Base-by-base conservation (phyloP, 2,113 vertebrate genomes). In the Heteronetta atricapilla region DNA sequence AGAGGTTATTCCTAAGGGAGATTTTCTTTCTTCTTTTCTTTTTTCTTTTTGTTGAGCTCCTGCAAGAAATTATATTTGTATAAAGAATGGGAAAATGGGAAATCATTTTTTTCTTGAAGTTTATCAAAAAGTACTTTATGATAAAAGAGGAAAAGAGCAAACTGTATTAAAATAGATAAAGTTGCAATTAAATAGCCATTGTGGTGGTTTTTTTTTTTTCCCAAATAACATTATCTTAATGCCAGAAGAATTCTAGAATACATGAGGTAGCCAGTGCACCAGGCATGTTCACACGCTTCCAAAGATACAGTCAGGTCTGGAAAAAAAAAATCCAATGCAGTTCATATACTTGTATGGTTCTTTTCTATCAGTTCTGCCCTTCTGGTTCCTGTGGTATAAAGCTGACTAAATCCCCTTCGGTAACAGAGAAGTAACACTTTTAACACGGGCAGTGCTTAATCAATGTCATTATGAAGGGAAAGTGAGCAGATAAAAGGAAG, bases 401-500 rank as follows among this genome's bases (percentile, higher is more conserved):
- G 62, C 59, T 84, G 42, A 78, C 23, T 94, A 90, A 93, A 93
- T 88, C 82, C 44, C 89, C 66, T 82, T 84, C 2, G 2, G 73
- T 88, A 88, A 58, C 64, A n/a, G 7, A 69, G 73, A 75, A 52
- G 76, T 84, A 60, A 48, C 56, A 55, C 75, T 91, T 86, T 40
- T 77, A 73, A 94, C 50, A 46, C 26, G 23, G 64, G 5, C 53
- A 79, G 11, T 76, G 70, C 55, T 79, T 83, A 86, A 74, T 55
- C 72, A 81, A 20, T 86, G 60, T 44, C 58, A 13, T 88, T 86
- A 86, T 13, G 5, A 60, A 77, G 17, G 42, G 52, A 67, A 91
- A 91, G 56, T 22, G 38, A 58, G 40, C 48, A 94, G 81, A 87
- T 87, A 82, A 94, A 75, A 87, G 40, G 60, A 91, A 88, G n/a